Conservation (phyloP, 2,888 invertebrate genomes). For the Dynastes hyllus region DNA sequence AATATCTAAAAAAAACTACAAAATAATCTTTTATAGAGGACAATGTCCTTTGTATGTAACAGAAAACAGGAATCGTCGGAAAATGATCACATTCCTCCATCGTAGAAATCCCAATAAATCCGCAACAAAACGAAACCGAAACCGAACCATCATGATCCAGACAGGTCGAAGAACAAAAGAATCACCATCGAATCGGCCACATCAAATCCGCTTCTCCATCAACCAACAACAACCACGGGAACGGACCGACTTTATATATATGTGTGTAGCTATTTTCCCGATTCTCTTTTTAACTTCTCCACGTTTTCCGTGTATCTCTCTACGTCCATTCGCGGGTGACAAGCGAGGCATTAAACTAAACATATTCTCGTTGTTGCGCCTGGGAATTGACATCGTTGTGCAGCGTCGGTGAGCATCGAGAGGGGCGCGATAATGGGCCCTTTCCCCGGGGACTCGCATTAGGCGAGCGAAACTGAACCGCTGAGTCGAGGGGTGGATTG, state of each 20-base stretch:
- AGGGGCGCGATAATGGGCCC: conserved; percentile 70
- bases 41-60: too few species aligned
- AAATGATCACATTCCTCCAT: conserved; percentile 5
- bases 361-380: conserved; percentile 68
- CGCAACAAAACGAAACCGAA: conserved; percentile 51
- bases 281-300: conserved; percentile 2
- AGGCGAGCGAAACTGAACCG: conserved; percentile 59
- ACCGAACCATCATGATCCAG: conserved; percentile 43
- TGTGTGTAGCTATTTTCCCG: not conserved
- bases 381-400: conserved; percentile 70
- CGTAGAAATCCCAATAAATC: conserved; percentile 24
- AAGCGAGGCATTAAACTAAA: conserved; percentile 70
- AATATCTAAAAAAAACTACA: too few species aligned
- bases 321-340: conserved; percentile 65
- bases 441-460: conserved; percentile 68
- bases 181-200: not conserved
- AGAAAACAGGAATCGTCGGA: conserved; percentile 12
- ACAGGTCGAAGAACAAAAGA: conserved; percentile 55
- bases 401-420: conserved; percentile 64
- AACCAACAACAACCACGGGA: too few species aligned
- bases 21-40: too few species aligned
- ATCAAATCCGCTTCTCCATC: not conserved
- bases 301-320: not conserved
- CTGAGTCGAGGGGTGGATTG: conserved; percentile 61
- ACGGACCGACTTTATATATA: not conserved